Conservation (phyloP, 2,113 vertebrate genomes). For the Rhineura floridana region DNA sequence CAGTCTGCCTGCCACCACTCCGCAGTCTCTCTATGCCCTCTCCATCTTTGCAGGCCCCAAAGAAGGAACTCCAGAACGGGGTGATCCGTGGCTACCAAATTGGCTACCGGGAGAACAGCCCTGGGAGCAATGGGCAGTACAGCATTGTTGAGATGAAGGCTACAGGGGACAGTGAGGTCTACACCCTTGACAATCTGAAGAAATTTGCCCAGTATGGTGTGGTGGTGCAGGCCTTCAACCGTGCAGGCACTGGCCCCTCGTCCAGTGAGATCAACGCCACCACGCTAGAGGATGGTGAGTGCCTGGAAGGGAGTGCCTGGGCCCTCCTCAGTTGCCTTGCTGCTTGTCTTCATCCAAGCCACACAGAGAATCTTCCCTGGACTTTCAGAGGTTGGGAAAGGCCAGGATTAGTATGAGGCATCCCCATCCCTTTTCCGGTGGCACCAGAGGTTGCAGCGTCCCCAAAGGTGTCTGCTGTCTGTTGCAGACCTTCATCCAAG, state of each 20-base stretch:
- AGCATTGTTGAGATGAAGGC: conserved; percentile 99
- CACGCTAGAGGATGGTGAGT: conserved; percentile 90
- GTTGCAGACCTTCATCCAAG: neutral
- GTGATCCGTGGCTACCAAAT: conserved; percentile 98
- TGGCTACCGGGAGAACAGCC: conserved; percentile 95
- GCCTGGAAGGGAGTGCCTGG: accelerated
- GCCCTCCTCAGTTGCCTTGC: no score
- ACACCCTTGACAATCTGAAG: conserved; percentile 97
- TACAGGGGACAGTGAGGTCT: conserved; percentile 95
- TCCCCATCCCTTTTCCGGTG: neutral
- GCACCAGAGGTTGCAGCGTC: neutral
- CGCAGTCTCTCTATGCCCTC: no score
- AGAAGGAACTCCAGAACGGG: conserved; percentile 96
- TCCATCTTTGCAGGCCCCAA: conserved; percentile 82
- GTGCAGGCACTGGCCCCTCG: conserved; percentile 93
- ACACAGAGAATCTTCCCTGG: neutral
- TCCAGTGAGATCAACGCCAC: conserved; percentile 98
- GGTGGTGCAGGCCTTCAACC: conserved; percentile 97
- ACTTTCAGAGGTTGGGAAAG: neutral
- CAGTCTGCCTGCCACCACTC: no score
- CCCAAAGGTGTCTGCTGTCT: neutral
- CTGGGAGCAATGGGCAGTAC: conserved; percentile 96
- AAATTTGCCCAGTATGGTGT: conserved; percentile 97
- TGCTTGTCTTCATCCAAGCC: neutral
- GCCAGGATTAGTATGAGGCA: neutral